Percentiles rank a stretch among this genome's conserved stretches.
Conservation (phyloP, 2,797 vertebrate species). For the Myripristis murdjan region DNA sequence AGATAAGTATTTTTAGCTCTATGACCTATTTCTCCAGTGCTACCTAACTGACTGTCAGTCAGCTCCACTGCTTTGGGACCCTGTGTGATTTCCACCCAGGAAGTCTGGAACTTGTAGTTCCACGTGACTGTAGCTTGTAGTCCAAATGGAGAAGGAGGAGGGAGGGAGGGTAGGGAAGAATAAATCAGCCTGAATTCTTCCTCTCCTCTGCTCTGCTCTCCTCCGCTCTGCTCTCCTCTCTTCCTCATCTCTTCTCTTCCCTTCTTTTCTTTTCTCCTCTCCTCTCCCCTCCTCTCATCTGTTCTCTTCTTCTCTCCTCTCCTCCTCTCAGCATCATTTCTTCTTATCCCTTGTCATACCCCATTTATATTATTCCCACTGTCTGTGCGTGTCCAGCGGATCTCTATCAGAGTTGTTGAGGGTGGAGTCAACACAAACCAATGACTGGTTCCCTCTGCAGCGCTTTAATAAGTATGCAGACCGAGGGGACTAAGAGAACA, state of each 20-base stretch:
- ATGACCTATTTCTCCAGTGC: slow-evolving; percentile 90
- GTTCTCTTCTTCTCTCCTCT: slow-evolving; percentile 8
- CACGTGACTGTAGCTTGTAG: slow-evolving; percentile 48
- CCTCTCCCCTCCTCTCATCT: slow-evolving; percentile 17
- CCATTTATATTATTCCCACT: slow-evolving; percentile 58
- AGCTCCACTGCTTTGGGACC: slow-evolving; percentile 79
- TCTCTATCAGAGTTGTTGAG: slow-evolving; percentile 67
- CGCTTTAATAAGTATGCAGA: slow-evolving; percentile 84
- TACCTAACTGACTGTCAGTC: slow-evolving; percentile 88
- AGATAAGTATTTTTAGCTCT: slow-evolving; percentile 89
- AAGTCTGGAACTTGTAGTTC: slow-evolving; percentile 64
- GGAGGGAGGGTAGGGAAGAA: slow-evolving; percentile 14
- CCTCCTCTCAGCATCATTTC: slow-evolving; percentile 26
- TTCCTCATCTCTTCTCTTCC: no score
- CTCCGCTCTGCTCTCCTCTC: no score
- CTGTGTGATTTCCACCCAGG: slow-evolving; percentile 69
- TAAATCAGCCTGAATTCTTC: slow-evolving; percentile 7
- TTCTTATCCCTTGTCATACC: slow-evolving; percentile 48
- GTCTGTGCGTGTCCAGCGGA: slow-evolving; percentile 55
- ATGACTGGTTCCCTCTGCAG: slow-evolving; percentile 80
- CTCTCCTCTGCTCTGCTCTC: background rate
- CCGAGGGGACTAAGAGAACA: slow-evolving; percentile 50
- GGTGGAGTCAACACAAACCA: slow-evolving; percentile 75
- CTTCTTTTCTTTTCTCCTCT: no score
- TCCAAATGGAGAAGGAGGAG: slow-evolving; percentile 43